These are phyloP conservation scores for Miichthys miiuy DNA, from an alignment of 2,797 vertebrate species.

Conservation along the genomic window DNA sequence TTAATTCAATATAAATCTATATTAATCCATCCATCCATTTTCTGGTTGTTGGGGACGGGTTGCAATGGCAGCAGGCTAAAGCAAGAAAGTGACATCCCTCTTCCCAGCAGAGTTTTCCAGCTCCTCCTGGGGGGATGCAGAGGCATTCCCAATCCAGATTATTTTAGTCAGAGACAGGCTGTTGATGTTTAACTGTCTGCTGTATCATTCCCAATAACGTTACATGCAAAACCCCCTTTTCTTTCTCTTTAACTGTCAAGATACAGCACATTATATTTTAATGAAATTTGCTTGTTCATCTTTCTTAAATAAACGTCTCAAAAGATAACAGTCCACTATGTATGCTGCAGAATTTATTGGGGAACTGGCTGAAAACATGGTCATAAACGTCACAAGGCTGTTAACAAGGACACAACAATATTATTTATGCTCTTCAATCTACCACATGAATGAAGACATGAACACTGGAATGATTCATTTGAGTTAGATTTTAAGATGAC, in stretches of 20 bases:
- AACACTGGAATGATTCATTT: neutral
- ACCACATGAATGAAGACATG: neutral
- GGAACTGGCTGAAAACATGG: neutral
- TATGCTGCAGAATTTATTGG: conserved; percentile 1
- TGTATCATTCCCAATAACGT: neutral
- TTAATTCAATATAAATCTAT: conserved; percentile 3
- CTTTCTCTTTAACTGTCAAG: neutral
- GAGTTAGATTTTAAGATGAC: neutral
- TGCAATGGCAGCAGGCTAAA: neutral
- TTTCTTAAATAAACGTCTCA: neutral
- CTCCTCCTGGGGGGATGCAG: neutral
- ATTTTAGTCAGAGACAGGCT: neutral
- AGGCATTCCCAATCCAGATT: neutral
- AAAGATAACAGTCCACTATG: neutral
- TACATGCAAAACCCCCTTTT: neutral
- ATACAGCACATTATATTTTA: neutral
- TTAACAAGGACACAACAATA: neutral
- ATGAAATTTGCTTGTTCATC: neutral
- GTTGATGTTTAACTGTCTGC: neutral
- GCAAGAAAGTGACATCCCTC: neutral
- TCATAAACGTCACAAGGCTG: neutral
- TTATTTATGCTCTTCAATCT: conserved; percentile 2
- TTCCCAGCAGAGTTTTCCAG: neutral
- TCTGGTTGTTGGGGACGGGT: rapidly evolving
- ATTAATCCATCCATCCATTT: neutral